Conservation (phyloP, 2,797 vertebrate genomes). For the Tapirus indicus region DNA sequence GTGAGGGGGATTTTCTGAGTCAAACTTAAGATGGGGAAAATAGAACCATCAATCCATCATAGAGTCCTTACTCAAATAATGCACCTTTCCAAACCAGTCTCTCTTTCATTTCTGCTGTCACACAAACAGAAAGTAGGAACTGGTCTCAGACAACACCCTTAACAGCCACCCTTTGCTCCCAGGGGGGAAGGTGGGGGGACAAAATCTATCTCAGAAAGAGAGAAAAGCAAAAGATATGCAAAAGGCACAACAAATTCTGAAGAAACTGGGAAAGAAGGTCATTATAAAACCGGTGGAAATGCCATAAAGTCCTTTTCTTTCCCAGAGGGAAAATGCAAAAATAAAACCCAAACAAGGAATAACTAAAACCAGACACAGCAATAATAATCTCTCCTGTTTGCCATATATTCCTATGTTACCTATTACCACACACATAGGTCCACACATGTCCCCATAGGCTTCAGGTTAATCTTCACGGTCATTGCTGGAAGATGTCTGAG, state of each 20-base stretch:
- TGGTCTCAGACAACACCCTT: background rate
- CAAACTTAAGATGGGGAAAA: background rate
- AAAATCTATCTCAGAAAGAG: background rate
- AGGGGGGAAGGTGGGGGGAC: too few species aligned
- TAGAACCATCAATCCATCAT: background rate
- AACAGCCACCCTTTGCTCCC: background rate
- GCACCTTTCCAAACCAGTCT: background rate
- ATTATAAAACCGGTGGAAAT: background rate
- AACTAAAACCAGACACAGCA: background rate
- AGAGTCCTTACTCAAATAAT: background rate
- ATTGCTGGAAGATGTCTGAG: fast-evolving
- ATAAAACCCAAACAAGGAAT: background rate
- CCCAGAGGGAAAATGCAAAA: background rate
- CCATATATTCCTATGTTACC: fast-evolving
- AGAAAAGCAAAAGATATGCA: background rate
- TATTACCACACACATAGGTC: fast-evolving
- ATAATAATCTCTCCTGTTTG: fast-evolving
- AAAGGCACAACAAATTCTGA: background rate
- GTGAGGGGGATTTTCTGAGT: background rate
- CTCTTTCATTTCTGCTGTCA: background rate
- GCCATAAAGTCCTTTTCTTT: background rate
- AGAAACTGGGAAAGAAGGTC: background rate
- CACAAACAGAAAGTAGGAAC: background rate
- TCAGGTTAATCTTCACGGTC: fast-evolving
- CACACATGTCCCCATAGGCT: too few species aligned